Evolutionary conservation across 2,888 invertebrate species (phyloP).

Genomic region (Torymus aiolomorphi): DNA sequence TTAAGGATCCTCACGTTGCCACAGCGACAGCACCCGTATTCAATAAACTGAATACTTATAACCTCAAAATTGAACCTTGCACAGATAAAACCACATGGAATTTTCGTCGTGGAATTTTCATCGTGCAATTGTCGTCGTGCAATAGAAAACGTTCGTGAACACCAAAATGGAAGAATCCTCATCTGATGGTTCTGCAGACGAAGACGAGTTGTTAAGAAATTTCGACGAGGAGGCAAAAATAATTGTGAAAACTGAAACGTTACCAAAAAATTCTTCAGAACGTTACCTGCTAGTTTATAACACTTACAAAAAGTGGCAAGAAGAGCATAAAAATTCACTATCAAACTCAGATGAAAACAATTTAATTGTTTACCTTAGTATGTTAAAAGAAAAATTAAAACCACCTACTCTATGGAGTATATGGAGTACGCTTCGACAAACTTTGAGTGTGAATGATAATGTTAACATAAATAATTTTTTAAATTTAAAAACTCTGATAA

Average conservation of each 20-base stretch:
- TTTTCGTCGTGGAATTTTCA: no score
- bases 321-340: no score
- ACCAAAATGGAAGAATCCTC: not conserved
- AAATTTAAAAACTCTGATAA: no score
- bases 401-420: constrained; percentile 32
- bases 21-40: not conserved
- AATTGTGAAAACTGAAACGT: constrained; percentile 3
- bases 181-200: constrained; percentile 1
- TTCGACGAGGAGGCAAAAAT: constrained; percentile 27
- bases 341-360: no score
- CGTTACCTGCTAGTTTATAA: constrained; percentile 23
- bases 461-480: no score
- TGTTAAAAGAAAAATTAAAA: constrained; percentile 25
- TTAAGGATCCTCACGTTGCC: no score
- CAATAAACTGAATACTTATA: not conserved
- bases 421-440: constrained; percentile 35
- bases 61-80: not conserved
- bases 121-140: no score
- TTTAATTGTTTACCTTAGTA: constrained; percentile 15
- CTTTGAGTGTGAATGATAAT: constrained; percentile 18
- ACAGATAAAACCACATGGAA: no score
- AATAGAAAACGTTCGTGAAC: no score
- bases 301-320: no score
- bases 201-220: constrained; percentile 16
- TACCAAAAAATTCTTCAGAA: constrained; percentile 26